Conservation (phyloP, 64 coral and sea anemone species). For the Montipora sp. region DNA sequence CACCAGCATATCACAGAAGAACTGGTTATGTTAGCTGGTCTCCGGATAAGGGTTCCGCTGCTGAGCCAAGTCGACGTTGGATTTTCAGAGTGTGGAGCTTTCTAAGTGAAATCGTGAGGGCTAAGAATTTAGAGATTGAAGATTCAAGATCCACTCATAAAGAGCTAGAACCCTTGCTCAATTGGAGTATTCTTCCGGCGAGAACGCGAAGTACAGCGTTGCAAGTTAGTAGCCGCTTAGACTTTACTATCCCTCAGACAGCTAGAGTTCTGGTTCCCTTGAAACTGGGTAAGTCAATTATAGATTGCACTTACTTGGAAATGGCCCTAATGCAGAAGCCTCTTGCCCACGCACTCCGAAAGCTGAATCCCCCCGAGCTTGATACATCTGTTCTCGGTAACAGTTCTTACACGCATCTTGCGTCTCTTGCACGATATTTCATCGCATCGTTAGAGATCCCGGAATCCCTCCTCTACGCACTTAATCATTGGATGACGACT, state of each 20-base stretch:
- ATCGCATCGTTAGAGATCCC: constrained; percentile 49
- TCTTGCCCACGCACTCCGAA: background rate
- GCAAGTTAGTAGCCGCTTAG: background rate
- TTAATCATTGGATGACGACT: background rate
- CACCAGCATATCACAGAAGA: background rate
- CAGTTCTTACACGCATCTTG: too few relatives aligned
- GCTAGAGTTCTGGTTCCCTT: constrained; percentile 21
- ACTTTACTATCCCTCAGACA: background rate
- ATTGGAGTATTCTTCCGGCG: constrained; percentile 54
- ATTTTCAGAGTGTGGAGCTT: constrained; percentile 55
- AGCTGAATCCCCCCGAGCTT: constrained; percentile 46
- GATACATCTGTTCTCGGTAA: background rate
- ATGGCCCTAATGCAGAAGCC: background rate
- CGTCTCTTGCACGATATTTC: background rate
- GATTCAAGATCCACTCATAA: background rate
- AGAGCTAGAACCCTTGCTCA: background rate
- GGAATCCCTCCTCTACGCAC: constrained; percentile 26
- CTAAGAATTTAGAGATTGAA: background rate
- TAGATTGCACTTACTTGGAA: background rate
- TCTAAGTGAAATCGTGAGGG: background rate
- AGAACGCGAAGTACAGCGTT: background rate
- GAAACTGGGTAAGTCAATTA: background rate
- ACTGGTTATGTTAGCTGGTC: constrained; percentile 20
- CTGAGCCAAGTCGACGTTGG: background rate
- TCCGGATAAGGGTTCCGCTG: background rate